These are phyloP conservation scores for Dryadula phaetusa DNA, from an alignment of 2,888 invertebrate species.

Conservation along the genomic window DNA sequence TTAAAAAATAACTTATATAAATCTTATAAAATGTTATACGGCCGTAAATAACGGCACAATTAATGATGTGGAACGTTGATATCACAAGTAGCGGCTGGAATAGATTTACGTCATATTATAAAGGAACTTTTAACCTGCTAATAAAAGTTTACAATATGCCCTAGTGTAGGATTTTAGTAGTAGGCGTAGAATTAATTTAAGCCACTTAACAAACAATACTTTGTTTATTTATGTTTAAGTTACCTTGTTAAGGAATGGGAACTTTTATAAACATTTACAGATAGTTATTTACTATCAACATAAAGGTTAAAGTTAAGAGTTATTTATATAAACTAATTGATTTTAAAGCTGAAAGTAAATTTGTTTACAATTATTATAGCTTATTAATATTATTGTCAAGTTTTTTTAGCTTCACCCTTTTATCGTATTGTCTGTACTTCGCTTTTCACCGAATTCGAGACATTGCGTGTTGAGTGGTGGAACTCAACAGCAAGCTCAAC, in stretches of 20 bases:
- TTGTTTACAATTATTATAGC: too few relatives aligned
- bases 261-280: background rate
- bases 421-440: too few relatives aligned
- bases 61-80: constrained; percentile 38
- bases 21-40: constrained; percentile 12
- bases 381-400: too few relatives aligned
- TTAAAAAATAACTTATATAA: background rate
- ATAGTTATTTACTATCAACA: background rate
- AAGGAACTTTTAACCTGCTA: constrained; percentile 5
- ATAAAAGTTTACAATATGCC: constrained; percentile 5
- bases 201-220: background rate
- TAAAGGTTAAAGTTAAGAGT: background rate
- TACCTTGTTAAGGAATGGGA: background rate
- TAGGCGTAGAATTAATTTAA: constrained; percentile 9
- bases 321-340: too few relatives aligned
- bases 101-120: constrained; percentile 29
- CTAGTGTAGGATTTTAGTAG: background rate
- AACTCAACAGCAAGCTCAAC: too few relatives aligned
- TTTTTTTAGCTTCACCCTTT: too few relatives aligned
- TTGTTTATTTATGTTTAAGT: background rate
- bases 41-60: constrained; percentile 27
- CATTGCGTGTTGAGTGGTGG: too few relatives aligned
- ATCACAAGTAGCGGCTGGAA: constrained; percentile 18
- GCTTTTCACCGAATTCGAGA: too few relatives aligned
- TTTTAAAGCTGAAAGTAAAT: too few relatives aligned